Conservation (phyloP, 2,113 vertebrate species). For the Corvus moneduloides region DNA sequence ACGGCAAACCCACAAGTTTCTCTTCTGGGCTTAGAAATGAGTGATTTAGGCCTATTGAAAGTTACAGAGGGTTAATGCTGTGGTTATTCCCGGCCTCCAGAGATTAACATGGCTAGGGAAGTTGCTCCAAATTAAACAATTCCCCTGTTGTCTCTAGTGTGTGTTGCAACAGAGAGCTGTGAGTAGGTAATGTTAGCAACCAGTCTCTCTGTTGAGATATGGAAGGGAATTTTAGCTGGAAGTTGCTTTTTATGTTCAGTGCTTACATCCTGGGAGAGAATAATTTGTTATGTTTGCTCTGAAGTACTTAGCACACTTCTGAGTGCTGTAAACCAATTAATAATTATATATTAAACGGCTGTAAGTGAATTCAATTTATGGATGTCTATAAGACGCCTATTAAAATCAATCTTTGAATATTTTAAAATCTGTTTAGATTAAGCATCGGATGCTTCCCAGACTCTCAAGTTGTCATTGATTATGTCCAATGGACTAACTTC, state of each 20-base stretch:
- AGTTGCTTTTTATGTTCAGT: neutral
- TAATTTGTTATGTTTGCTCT: neutral
- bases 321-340: neutral
- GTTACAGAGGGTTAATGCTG: neutral
- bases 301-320: neutral
- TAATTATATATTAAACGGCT: neutral
- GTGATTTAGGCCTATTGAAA: neutral
- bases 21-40: neutral
- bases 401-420: neutral
- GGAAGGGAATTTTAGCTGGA: neutral
- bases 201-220: neutral
- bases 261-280: neutral
- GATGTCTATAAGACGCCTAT: neutral
- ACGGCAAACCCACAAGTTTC: fast-evolving
- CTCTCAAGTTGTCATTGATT: neutral
- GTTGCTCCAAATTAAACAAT: neutral
- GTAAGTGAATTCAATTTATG: neutral
- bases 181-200: neutral
- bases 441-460: neutral
- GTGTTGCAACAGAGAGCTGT: neutral
- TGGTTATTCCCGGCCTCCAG: neutral
- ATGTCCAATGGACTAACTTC: neutral
- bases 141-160: neutral
- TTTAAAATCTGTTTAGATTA: neutral
- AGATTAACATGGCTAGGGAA: neutral